Conservation (phyloP, 2,113 vertebrate species). For the Elachura formosa region DNA sequence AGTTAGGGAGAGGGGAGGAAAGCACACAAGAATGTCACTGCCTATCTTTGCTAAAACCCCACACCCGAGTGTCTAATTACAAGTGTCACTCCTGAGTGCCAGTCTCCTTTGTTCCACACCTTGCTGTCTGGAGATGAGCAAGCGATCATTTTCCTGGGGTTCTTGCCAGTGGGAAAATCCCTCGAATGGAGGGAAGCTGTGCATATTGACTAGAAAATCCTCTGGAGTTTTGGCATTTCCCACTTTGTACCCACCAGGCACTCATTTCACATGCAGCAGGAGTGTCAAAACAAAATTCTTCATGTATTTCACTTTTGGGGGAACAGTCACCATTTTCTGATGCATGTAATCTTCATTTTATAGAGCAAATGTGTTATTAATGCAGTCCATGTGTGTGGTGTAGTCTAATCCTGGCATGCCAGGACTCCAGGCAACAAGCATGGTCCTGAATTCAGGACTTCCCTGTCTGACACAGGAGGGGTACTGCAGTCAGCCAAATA, state of each 20-base stretch:
- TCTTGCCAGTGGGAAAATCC: background rate
- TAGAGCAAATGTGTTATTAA: background rate
- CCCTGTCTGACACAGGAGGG: background rate
- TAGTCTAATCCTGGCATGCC: background rate
- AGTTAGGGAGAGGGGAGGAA: background rate
- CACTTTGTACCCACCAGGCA: background rate
- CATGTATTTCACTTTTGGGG: background rate
- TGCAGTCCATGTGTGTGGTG: background rate
- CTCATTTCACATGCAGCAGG: rapidly evolving
- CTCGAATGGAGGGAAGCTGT: background rate
- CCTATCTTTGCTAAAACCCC: background rate
- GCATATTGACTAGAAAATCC: background rate
- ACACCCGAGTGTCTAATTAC: background rate
- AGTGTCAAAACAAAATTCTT: background rate
- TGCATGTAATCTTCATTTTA: background rate
- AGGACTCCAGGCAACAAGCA: background rate
- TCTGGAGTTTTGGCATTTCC: background rate
- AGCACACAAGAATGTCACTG: background rate
- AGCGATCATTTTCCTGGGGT: background rate
- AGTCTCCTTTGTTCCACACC: background rate
- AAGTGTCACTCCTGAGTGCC: background rate
- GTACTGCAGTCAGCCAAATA: background rate
- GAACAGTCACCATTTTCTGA: background rate
- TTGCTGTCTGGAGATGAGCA: background rate
- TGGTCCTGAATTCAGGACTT: background rate